phyloP scores from a whole-genome alignment of 2,113 vertebrate genomes.

The Trematomus loennbergii region DNA sequence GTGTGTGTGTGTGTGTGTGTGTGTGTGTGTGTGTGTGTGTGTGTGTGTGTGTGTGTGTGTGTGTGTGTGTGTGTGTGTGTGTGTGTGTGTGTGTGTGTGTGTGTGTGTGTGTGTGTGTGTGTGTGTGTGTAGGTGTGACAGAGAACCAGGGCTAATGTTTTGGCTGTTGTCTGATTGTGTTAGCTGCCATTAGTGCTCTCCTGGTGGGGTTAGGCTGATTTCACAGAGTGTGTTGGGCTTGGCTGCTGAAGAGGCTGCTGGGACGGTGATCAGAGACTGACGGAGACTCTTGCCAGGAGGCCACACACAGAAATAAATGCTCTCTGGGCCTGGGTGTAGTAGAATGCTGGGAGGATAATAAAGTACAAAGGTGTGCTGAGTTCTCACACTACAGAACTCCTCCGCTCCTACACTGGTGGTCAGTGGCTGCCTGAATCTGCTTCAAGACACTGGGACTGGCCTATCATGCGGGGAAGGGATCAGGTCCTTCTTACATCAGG shows the following conservation, averaged over 20 bases:
- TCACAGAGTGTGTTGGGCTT: slow-evolving; percentile 8
- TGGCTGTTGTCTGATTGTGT: neutral
- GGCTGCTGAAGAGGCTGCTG: neutral
- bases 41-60: neutral
- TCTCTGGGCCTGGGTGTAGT: neutral
- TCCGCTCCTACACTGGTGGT: no score
- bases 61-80: neutral
- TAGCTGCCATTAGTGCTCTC: neutral
- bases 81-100: slow-evolving; percentile 9
- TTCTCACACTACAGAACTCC: no score
- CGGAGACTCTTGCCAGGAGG: neutral
- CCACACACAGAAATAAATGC: neutral
- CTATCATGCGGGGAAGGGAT: no score
- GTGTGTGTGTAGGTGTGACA: neutral
- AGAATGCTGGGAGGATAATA: neutral
- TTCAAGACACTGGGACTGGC: no score
- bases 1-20: slow-evolving; percentile 3
- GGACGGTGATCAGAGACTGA: neutral
- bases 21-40: neutral
- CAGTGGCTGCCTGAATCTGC: no score
- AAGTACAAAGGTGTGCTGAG: neutral
- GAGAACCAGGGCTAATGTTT: neutral
- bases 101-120: neutral
- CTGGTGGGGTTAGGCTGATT: neutral
- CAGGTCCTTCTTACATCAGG: no score